phyloP scores from a whole-genome alignment of 2,113 vertebrate species.

The Grammomys surdaster region DNA sequence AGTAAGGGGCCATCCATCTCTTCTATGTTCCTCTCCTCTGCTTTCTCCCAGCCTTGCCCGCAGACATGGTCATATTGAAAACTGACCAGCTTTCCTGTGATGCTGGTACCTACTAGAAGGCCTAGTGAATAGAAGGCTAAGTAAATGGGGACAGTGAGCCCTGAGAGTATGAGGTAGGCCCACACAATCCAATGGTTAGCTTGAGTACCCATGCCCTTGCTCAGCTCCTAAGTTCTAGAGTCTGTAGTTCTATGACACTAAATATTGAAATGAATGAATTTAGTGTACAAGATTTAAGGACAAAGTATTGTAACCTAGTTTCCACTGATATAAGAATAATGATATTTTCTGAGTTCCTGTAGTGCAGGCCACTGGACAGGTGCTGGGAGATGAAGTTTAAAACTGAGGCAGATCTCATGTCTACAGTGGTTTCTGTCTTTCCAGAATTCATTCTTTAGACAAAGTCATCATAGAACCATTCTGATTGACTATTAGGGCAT shows the following conservation, averaged over 20 bases:
- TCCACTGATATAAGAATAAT: neutral
- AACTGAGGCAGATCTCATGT: neutral
- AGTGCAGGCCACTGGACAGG: neutral
- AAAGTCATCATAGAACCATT: neutral
- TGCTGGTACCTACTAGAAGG: neutral
- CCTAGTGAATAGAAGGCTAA: neutral
- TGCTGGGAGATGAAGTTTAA: neutral
- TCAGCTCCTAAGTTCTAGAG: neutral
- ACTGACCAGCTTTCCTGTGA: neutral
- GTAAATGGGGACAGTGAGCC: neutral
- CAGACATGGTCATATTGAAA: neutral
- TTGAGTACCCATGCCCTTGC: neutral
- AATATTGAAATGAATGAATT: neutral
- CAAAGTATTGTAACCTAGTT: conserved; percentile 4
- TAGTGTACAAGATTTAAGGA: conserved; percentile 16
- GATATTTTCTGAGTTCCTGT: neutral
- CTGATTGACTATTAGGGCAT: neutral
- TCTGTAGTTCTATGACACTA: neutral
- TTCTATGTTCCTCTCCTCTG: rapidly evolving
- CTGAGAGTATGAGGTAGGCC: neutral
- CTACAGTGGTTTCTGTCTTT: neutral
- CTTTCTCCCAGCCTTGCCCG: neutral
- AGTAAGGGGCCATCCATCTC: neutral
- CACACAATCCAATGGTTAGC: neutral
- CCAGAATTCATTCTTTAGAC: neutral